Percentiles rank a stretch among this genome's conserved stretches.
Conservation (phyloP, 2,113 vertebrate species). For the Leptobrachium ailaonicum region DNA sequence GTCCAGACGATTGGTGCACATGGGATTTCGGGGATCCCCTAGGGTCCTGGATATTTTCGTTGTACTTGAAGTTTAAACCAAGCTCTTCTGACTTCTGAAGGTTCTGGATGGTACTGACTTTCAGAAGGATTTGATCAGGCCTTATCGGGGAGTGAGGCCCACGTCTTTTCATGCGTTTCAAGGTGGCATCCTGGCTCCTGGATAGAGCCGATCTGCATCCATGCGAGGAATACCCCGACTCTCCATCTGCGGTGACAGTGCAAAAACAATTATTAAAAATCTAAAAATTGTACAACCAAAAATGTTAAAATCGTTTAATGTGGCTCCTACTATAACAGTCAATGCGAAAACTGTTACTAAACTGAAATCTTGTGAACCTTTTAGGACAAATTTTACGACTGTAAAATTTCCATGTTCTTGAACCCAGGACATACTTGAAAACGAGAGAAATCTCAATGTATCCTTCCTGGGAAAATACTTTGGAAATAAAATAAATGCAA, state of each 20-base stretch:
- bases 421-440: no score
- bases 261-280: background rate
- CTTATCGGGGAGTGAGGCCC: slow-evolving; percentile 49
- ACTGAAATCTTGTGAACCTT: no score
- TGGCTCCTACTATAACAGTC: no score
- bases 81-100: slow-evolving; percentile 24
- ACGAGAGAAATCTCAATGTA: no score
- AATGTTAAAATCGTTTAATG: no score
- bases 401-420: no score
- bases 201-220: background rate
- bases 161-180: slow-evolving; percentile 53
- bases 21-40: slow-evolving; percentile 52
- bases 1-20: background rate
- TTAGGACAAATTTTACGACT: no score
- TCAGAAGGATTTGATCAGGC: slow-evolving; percentile 65
- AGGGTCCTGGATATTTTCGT: slow-evolving; percentile 54
- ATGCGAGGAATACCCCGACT: slow-evolving; percentile 1
- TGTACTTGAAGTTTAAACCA: slow-evolving; percentile 54
- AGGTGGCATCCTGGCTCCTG: slow-evolving; percentile 52
- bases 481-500: no score
- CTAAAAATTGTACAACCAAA: background rate
- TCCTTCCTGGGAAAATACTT: no score
- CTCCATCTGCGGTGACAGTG: slow-evolving; percentile 33
- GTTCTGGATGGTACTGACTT: slow-evolving; percentile 59
- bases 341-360: no score